Percentiles rank a stretch among this genome's conserved stretches.
Evolutionary conservation across 2,113 vertebrate species (phyloP).

Genomic region (Etheostoma cragini): DNA sequence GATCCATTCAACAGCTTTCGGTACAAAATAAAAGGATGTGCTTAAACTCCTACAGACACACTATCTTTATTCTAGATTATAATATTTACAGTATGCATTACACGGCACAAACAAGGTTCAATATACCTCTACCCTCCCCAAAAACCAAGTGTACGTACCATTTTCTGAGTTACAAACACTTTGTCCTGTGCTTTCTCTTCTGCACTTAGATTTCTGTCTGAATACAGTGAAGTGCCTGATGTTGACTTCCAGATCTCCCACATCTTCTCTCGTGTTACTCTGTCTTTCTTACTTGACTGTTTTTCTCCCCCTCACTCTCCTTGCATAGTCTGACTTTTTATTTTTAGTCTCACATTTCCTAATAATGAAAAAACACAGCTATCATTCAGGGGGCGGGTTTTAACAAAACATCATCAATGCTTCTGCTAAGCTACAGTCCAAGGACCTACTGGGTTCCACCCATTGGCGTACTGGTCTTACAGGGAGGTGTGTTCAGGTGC

Average conservation of each 20-base stretch:
- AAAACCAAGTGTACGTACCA: slow-evolving; percentile 48
- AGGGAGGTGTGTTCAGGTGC: no score
- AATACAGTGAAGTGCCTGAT: slow-evolving; percentile 36
- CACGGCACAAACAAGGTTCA: not conserved
- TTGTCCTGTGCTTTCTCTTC: slow-evolving; percentile 39
- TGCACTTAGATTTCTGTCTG: slow-evolving; percentile 38
- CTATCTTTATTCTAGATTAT: not conserved
- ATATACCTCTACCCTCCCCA: not conserved
- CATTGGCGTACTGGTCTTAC: no score
- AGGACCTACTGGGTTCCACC: slow-evolving; percentile 4
- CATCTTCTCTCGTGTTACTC: slow-evolving; percentile 39
- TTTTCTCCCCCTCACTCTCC: not conserved
- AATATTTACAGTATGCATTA: not conserved
- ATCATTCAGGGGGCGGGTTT: slow-evolving; percentile 48
- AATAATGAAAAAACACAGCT: slow-evolving; percentile 19
- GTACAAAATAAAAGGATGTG: not conserved
- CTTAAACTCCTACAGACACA: not conserved
- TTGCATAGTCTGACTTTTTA: slow-evolving; percentile 11
- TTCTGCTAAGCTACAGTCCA: slow-evolving; percentile 23
- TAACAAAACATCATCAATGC: slow-evolving; percentile 28
- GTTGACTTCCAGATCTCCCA: slow-evolving; percentile 62
- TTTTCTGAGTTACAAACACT: slow-evolving; percentile 43
- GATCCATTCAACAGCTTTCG: not conserved
- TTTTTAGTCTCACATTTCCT: slow-evolving; percentile 14
- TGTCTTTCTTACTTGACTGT: not conserved